Base-by-base conservation (phyloP, 2,888 invertebrate genomes). In the Ypsolopha sequella region DNA sequence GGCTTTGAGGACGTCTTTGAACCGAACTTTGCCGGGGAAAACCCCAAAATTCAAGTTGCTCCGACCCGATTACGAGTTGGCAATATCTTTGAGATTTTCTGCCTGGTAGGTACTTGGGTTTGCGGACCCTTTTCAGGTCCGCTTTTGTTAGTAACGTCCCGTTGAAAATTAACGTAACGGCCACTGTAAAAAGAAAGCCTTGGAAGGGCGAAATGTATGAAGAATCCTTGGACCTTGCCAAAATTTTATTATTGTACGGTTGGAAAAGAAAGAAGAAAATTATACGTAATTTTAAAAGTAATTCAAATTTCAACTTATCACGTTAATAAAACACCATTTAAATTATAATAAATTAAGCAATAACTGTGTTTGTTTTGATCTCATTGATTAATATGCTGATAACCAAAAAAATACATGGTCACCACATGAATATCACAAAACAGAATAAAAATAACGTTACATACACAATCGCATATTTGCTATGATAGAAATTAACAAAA, bases 1-100 rank as follows among this genome's bases (percentile, higher is more conserved):
- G 73, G 80, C 82, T 81, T 81, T 78, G 76, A 81, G 84, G 81
- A 80, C 82, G 81, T 82, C 84, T 84, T 85, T 85, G 80, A 81
- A 72, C 70, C 69, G 69, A 84, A 85, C 75, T 84, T 82, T 74
- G 73, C 73, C 70, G 71, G 76, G 76, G 80, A 80, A 80, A 82
- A 82, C 80, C 85, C 85, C 79, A 77, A 86, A 85, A 80, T 82
- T 80, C 78, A 76, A 78, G 76, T 77, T 73, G 75, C 66, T 63
- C 64, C 75, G 73, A 69, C 69, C 76, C 80, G 82, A 84, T 85
- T 82, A 80, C 74, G 76, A 77, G 54, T 81, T 76, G 74, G 73
- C 72, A 72, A 80, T 81, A 80, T 81, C 82, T 85, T 74, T 74
- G 76, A 72, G 76, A 78, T 75, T 79, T 81, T 80, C 79, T 79